Percentiles rank a stretch among this genome's conserved stretches.
These are phyloP conservation scores for Tetrapedia diversipes DNA, from an alignment of 2,888 invertebrate species.

Conservation along the genomic window DNA sequence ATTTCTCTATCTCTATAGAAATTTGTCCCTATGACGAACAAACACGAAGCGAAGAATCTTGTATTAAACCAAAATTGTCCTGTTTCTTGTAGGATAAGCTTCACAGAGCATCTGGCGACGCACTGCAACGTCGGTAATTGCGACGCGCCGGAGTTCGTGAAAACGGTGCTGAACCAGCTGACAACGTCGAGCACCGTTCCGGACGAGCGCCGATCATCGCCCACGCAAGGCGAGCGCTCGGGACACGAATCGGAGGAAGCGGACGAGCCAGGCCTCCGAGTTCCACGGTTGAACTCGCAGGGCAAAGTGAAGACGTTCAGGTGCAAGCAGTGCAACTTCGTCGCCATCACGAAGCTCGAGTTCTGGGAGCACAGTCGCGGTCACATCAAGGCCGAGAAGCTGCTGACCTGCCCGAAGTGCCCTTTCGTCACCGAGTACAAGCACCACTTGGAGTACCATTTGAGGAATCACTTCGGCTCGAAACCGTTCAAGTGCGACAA, in stretches of 20 bases:
- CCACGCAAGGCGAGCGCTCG: constrained; percentile 66
- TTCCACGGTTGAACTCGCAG: constrained; percentile 89
- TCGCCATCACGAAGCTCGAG: constrained; percentile 93
- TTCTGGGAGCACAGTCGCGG: constrained; percentile 96
- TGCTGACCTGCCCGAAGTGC: constrained; percentile 95
- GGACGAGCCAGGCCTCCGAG: constrained; percentile 85
- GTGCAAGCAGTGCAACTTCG: constrained; percentile 96
- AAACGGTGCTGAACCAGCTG: constrained; percentile 84
- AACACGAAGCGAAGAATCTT: neutral
- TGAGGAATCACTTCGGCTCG: constrained; percentile 96
- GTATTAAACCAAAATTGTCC: neutral
- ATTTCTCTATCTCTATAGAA: too few species aligned
- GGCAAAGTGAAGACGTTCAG: constrained; percentile 94
- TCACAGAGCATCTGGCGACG: constrained; percentile 84
- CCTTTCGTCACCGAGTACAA: constrained; percentile 99
- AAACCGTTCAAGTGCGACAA: constrained; percentile 97
- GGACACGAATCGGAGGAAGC: constrained; percentile 77
- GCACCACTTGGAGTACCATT: constrained; percentile 98
- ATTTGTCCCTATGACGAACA: too few species aligned
- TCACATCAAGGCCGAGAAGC: constrained; percentile 97
- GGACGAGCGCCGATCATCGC: constrained; percentile 60
- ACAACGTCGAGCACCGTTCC: constrained; percentile 55
- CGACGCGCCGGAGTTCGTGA: constrained; percentile 84
- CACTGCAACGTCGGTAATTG: constrained; percentile 80
- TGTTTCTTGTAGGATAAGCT: constrained; percentile 77